A percentile compares a stretch with the other conserved stretches of the same genome.
phyloP scores from a whole-genome alignment of 1,140 invertebrate genomes.

The Halictus rubicundus region DNA sequence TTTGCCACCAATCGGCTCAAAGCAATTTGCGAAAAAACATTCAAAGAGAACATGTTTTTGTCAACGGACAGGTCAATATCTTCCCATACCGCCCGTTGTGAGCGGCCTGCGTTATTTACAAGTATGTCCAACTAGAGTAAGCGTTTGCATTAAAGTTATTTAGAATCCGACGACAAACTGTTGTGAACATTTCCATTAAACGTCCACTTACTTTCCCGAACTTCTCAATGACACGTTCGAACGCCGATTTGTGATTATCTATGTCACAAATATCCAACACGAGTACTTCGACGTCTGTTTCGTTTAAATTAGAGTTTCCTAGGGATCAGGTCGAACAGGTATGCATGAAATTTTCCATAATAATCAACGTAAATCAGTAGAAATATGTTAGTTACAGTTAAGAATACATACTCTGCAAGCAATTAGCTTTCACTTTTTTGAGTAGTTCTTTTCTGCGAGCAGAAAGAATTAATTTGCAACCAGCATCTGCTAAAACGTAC shows the following conservation, averaged over 20 bases:
- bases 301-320: slow-evolving; percentile 78
- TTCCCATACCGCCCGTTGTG: slow-evolving; percentile 89
- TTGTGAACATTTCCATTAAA: neutral
- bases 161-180: neutral
- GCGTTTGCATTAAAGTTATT: neutral
- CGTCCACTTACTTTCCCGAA: slow-evolving; percentile 84
- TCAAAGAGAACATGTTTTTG: slow-evolving; percentile 89
- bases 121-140: slow-evolving; percentile 87
- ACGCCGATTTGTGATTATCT: slow-evolving; percentile 83
- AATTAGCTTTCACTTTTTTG: slow-evolving; percentile 87
- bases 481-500: slow-evolving; percentile 85
- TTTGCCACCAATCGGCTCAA: slow-evolving; percentile 86
- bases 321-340: slow-evolving; percentile 50
- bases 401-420: slow-evolving; percentile 80
- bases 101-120: slow-evolving; percentile 91
- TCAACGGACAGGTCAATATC: slow-evolving; percentile 89
- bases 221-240: slow-evolving; percentile 85
- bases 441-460: slow-evolving; percentile 87
- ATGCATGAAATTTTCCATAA: neutral
- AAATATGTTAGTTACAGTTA: too few species aligned
- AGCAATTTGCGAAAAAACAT: slow-evolving; percentile 89
- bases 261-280: slow-evolving; percentile 87
- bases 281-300: slow-evolving; percentile 86
- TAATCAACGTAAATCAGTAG: too few species aligned
- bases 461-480: slow-evolving; percentile 88